These are phyloP conservation scores for Streptopelia turtur DNA, from an alignment of 2,797 vertebrate genomes.

Conservation along the genomic window DNA sequence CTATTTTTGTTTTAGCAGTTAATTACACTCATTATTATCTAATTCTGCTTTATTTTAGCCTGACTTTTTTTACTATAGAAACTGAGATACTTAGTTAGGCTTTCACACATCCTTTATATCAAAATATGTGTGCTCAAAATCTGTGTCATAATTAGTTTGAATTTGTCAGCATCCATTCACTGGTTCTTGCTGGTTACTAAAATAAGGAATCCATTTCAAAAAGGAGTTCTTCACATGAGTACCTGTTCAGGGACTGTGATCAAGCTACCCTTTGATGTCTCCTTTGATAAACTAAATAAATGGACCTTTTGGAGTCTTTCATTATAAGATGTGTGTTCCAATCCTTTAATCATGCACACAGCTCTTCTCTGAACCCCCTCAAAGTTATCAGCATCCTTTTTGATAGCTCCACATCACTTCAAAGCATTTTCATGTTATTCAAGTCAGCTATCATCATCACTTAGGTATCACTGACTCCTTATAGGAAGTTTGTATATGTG, in stretches of 20 bases:
- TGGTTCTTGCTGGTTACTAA: background rate
- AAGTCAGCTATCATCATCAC: background rate
- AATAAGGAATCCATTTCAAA: background rate
- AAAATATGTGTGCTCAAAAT: background rate
- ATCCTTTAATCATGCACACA: background rate
- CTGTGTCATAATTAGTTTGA: background rate
- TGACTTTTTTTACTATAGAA: background rate
- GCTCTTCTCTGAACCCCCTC: background rate
- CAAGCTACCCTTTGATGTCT: background rate
- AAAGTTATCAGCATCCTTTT: background rate
- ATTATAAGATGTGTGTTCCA: background rate
- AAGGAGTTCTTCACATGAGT: background rate
- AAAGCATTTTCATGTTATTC: background rate
- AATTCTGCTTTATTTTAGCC: background rate
- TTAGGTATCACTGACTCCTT: background rate
- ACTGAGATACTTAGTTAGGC: background rate
- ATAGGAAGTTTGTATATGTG: background rate
- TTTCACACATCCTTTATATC: background rate
- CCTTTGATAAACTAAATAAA: background rate
- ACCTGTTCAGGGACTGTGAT: background rate
- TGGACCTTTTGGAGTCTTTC: background rate
- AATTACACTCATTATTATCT: background rate
- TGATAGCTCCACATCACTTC: background rate
- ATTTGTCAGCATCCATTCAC: background rate
- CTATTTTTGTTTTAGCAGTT: background rate